Conservation (phyloP, 2,113 vertebrate genomes). For the Marcusenius ussheri region DNA sequence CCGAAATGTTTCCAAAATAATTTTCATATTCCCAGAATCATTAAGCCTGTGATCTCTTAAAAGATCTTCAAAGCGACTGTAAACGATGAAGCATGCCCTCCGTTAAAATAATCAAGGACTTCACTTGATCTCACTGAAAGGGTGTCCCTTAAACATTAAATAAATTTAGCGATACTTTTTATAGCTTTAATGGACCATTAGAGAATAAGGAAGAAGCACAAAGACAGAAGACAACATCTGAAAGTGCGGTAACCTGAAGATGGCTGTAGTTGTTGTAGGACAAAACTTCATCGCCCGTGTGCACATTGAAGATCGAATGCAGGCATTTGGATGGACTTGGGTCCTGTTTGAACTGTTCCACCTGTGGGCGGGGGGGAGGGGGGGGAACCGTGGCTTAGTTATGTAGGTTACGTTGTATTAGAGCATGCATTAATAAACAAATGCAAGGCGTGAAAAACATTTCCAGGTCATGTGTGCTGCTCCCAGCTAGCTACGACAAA, state of each 20-base stretch:
- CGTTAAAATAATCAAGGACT: background rate
- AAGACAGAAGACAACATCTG: background rate
- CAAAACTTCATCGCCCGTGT: conserved; percentile 82
- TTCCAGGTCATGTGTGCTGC: background rate
- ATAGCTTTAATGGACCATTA: background rate
- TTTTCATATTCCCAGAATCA: background rate
- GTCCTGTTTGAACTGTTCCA: conserved; percentile 91
- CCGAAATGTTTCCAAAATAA: background rate
- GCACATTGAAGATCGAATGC: conserved; percentile 80
- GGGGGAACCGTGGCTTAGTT: background rate
- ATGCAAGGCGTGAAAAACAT: background rate
- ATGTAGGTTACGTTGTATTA: background rate
- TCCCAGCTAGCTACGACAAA: background rate
- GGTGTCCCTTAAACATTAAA: background rate
- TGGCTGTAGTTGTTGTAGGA: conserved; percentile 74
- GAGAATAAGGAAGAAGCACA: background rate
- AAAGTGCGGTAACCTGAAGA: conserved; percentile 73
- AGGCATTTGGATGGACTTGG: conserved; percentile 85
- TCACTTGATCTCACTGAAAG: background rate
- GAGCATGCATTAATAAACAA: background rate
- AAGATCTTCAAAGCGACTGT: background rate
- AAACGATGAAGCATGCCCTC: background rate
- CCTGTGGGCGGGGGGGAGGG: conserved; percentile 50
- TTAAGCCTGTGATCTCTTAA: background rate
- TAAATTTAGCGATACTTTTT: background rate